These are phyloP conservation scores for Petrocephalus sullivani DNA, from an alignment of 2,797 vertebrate species.

Conservation along the genomic window DNA sequence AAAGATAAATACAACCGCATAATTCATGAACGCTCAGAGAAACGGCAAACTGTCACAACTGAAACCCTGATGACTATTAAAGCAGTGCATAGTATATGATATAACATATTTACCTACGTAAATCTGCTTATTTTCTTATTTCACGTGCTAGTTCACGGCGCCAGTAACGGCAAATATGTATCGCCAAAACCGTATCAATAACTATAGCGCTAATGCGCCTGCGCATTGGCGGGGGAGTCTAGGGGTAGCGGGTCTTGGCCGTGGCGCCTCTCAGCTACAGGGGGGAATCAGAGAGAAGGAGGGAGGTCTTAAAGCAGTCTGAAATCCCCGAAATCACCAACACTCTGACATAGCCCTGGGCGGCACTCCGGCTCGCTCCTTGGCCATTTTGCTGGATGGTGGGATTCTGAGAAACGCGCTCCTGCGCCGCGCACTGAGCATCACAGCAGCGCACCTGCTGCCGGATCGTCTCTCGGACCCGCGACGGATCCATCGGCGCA, in stretches of 20 bases:
- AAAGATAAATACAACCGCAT: not conserved
- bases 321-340: not conserved
- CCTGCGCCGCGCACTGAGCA: not conserved
- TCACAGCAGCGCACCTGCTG: not conserved
- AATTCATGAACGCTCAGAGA: not conserved
- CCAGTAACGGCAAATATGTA: not conserved
- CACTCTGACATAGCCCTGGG: not conserved
- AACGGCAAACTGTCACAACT: not conserved
- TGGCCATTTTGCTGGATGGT: not conserved
- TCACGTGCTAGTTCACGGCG: not conserved
- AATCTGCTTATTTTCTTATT: not conserved
- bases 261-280: slow-evolving; percentile 15
- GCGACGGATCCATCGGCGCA: not conserved
- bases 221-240: slow-evolving; percentile 19
- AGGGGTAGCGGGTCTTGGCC: not conserved
- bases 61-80: not conserved
- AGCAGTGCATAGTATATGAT: not conserved
- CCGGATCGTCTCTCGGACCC: not conserved
- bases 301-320: slow-evolving; percentile 6
- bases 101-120: not conserved
- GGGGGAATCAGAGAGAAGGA: slow-evolving; percentile 9
- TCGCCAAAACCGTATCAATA: not conserved
- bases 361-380: not conserved
- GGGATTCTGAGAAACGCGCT: slow-evolving; percentile 1
- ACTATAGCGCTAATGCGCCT: not conserved